These are phyloP conservation scores for Ataeniobius toweri DNA, from an alignment of 2,797 vertebrate genomes.

Conservation along the genomic window DNA sequence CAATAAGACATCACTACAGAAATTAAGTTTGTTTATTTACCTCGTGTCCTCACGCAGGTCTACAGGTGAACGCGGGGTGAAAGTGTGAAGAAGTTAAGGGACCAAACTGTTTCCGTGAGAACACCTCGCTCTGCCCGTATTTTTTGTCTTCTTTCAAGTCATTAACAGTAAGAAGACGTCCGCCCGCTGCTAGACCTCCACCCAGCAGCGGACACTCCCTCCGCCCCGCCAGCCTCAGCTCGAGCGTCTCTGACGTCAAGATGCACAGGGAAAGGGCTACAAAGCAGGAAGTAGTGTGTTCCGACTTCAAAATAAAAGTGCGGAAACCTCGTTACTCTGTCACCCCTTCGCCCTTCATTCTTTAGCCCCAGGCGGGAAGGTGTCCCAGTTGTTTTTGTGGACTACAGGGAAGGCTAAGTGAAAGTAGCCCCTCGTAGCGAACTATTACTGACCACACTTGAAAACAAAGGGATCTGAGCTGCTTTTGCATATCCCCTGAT, in stretches of 20 bases:
- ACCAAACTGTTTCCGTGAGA: conserved; percentile 23
- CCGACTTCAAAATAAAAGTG: conserved; percentile 41
- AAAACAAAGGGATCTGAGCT: background rate
- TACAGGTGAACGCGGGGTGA: conserved; percentile 36
- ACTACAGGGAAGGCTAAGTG: background rate
- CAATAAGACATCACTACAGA: background rate
- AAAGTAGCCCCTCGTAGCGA: background rate
- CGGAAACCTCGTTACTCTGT: background rate
- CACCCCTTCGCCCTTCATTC: background rate
- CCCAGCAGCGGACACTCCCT: conserved; percentile 58
- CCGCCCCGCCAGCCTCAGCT: conserved; percentile 19
- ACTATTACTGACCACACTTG: background rate
- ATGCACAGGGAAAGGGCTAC: rapidly evolving
- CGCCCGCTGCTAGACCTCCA: conserved; percentile 28
- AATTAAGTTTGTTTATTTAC: conserved; percentile 44
- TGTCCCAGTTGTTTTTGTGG: background rate
- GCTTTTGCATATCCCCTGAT: background rate
- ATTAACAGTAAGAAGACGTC: conserved; percentile 53
- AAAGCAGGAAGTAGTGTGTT: background rate
- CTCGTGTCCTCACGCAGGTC: conserved; percentile 61
- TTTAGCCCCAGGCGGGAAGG: background rate
- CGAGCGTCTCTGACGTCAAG: conserved; percentile 14
- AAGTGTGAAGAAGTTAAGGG: conserved; percentile 36
- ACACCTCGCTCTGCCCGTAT: conserved; percentile 20
- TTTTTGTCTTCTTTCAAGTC: conserved; percentile 23